A percentile compares a stretch with the other conserved stretches of the same genome.
Conservation (phyloP, 1,140 invertebrate genomes). For the Calliphora vicina region DNA sequence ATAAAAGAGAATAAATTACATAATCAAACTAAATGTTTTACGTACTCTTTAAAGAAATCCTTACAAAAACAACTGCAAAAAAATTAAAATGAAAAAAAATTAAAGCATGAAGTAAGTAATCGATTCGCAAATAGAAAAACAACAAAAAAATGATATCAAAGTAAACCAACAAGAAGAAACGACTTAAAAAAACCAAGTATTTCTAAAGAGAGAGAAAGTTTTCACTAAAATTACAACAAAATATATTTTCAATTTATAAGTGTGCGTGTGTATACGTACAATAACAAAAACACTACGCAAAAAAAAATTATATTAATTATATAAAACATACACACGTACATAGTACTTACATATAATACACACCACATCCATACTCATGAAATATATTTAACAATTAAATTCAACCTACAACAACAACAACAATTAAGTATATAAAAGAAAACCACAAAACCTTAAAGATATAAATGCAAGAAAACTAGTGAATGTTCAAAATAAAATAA, state of each 20-base stretch:
- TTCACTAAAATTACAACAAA: neutral
- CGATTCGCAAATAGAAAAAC: neutral
- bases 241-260: neutral
- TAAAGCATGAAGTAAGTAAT: conserved; percentile 10
- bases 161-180: neutral
- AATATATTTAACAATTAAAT: neutral
- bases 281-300: neutral
- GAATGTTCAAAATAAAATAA: too few species aligned
- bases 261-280: neutral
- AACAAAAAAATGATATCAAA: conserved; percentile 1
- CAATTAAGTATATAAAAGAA: too few species aligned
- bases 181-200: neutral
- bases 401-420: too few species aligned
- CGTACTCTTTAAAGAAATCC: neutral
- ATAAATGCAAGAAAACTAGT: too few species aligned
- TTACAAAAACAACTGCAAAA: neutral
- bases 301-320: neutral
- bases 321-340: neutral
- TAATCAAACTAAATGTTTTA: neutral
- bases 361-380: neutral
- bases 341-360: neutral
- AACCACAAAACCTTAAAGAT: too few species aligned
- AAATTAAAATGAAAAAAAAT: neutral
- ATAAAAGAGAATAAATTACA: conserved; percentile 9
- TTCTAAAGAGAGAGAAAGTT: neutral